Conservation (phyloP, 2,888 invertebrate genomes). For the Shargacucullia verbasci region DNA sequence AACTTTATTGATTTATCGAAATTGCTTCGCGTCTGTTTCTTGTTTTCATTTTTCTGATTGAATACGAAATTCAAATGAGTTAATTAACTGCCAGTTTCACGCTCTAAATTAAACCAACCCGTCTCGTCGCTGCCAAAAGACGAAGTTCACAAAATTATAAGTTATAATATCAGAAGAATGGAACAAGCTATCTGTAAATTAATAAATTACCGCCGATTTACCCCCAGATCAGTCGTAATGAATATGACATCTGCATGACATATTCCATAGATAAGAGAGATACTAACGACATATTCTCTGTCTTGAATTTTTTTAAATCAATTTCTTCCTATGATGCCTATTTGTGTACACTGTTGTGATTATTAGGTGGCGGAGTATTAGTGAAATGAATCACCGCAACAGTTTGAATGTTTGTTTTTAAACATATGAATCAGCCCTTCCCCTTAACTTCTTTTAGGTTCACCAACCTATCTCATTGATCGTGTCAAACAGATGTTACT, state of each 20-base stretch:
- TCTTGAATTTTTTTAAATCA: too few relatives aligned
- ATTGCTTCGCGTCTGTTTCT: conserved; percentile 20
- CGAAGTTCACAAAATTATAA: conserved; percentile 9
- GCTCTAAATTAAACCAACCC: conserved; percentile 3
- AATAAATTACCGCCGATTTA: too few relatives aligned
- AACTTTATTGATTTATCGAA: conserved; percentile 24
- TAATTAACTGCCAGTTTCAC: conserved; percentile 29
- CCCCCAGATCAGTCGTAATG: too few relatives aligned
- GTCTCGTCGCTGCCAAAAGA: conserved; percentile 7
- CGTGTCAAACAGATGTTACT: conserved; percentile 23
- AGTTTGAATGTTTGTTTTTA: conserved; percentile 2
- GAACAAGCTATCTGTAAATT: conserved; percentile 11
- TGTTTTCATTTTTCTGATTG: conserved; percentile 38
- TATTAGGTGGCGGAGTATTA: too few relatives aligned
- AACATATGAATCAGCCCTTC: conserved; percentile 7
- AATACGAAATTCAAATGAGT: conserved; percentile 38
- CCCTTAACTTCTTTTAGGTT: conserved; percentile 17
- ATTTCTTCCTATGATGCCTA: too few relatives aligned
- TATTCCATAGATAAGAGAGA: too few relatives aligned
- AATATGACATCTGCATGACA: too few relatives aligned
- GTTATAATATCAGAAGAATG: too few relatives aligned
- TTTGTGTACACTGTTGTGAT: too few relatives aligned
- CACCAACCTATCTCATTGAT: conserved; percentile 18
- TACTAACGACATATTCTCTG: too few relatives aligned
- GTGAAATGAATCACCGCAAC: neutral